Evolutionary conservation across 2,888 invertebrate species (phyloP), one percentile per base, ranked within the genome.

Genomic region (Aphidoletes aphidimyza): DNA sequence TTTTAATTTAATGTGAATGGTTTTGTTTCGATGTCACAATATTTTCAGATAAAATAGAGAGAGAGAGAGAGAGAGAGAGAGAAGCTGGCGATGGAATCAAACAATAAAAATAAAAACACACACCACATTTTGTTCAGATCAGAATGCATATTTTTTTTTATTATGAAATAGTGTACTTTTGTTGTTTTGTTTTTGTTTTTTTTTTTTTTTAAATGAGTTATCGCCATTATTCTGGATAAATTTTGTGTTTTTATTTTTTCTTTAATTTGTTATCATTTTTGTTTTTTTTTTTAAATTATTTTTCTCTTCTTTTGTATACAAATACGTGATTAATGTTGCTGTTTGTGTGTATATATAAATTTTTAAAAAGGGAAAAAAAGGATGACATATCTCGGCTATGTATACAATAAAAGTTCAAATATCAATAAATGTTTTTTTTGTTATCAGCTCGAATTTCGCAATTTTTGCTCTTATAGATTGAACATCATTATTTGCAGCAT

Each of bases 391-490:
- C 69, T 69, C 69, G 69, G 69, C 69, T 69, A 69, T 69, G 69
- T 69, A 69, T 69, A 69, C 69, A 69, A 69, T 69, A 69, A 69
- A 69, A 69, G 69, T 69, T 69, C 69, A 69, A 69, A 69, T 69
- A 69, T 69, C 30, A 69, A 69, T 69, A 69, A 69, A 69, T 69
- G 26, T 47, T 11, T 54, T n/a, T n/a, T n/a, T n/a, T n/a, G n/a
- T 69, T 34, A 69, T 69, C 69, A 69, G 69, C 69, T 69, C 69
- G 69, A 69, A 69, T 69, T n/a, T 69, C 69, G 69, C 69, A 69
- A n/a, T n/a, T 42, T 69, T 69, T 69, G 69, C 69, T 69, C 69
- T 11, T 34, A 11, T 30, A 69, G 30, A 14, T 69, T 69, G 69
- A 69, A 69, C 69, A 69, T 69, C 26, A 69, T 69, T 30, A 30